A percentile compares a stretch with the other conserved stretches of the same genome.
Conservation (phyloP, 2,888 invertebrate genomes). For the Sarcophaga variegata region DNA sequence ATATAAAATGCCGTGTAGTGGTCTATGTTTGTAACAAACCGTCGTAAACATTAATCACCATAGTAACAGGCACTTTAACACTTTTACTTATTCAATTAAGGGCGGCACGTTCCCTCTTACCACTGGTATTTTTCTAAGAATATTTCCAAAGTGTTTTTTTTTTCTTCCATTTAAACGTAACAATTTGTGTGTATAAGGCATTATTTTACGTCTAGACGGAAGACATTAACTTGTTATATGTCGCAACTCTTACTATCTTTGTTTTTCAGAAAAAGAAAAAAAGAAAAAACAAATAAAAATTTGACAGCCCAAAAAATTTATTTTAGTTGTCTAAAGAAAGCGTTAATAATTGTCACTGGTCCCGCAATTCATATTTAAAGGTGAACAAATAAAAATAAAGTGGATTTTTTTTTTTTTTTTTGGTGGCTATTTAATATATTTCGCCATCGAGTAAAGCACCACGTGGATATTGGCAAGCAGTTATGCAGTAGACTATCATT, state of each 20-base stretch:
- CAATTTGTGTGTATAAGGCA: background rate
- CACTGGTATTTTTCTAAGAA: background rate
- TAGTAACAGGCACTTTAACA: too few relatives aligned
- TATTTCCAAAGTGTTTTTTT: too few relatives aligned
- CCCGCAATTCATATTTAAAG: too few relatives aligned
- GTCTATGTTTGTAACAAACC: too few relatives aligned
- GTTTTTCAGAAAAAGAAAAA: background rate
- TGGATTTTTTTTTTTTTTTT: too few relatives aligned
- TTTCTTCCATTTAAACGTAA: background rate
- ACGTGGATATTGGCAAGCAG: too few relatives aligned
- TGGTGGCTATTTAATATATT: too few relatives aligned
- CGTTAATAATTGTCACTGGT: background rate
- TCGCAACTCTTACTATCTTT: slow-evolving; percentile 4
- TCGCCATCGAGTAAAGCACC: too few relatives aligned
- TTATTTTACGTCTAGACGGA: slow-evolving; percentile 48
- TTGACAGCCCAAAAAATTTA: slow-evolving; percentile 34
- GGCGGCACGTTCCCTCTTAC: background rate
- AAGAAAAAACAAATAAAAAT: background rate
- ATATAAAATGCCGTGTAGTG: too few relatives aligned
- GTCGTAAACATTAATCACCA: too few relatives aligned
- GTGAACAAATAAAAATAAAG: too few relatives aligned
- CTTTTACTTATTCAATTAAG: background rate
- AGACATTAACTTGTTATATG: slow-evolving; percentile 37
- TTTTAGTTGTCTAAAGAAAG: background rate
- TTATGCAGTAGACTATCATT: too few relatives aligned